Percentiles rank a stretch among this genome's conserved stretches.
Conservation (phyloP, 2,113 vertebrate species). For the Plestiodon gilberti region DNA sequence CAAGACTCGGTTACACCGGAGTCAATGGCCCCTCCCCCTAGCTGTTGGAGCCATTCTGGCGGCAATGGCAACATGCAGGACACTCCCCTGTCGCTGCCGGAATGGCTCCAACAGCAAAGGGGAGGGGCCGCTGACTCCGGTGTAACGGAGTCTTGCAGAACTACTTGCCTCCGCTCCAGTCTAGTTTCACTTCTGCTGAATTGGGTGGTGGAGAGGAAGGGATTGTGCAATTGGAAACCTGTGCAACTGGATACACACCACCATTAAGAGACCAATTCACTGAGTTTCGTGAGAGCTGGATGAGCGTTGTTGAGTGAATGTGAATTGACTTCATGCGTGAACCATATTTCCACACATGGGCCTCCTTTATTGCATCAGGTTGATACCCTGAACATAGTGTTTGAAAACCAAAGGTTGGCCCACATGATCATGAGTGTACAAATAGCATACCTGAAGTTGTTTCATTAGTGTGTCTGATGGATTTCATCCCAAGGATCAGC, state of each 20-base stretch:
- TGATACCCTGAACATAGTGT: not conserved
- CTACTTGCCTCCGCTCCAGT: too few relatives aligned
- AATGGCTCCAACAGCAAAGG: too few relatives aligned
- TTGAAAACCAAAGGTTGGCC: not conserved
- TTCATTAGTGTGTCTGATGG: not conserved
- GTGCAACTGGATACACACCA: not conserved
- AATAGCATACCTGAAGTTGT: not conserved
- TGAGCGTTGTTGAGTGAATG: not conserved
- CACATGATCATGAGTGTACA: not conserved
- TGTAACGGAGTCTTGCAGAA: too few relatives aligned
- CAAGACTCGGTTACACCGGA: too few relatives aligned
- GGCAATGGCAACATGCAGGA: too few relatives aligned
- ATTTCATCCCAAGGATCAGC: not conserved
- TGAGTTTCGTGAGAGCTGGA: not conserved
- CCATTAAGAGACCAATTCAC: not conserved
- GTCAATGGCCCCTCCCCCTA: too few relatives aligned
- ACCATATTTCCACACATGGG: not conserved
- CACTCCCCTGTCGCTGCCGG: too few relatives aligned
- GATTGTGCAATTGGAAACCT: not conserved
- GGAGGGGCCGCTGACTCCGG: too few relatives aligned
- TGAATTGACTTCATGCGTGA: not conserved
- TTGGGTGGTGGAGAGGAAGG: not conserved
- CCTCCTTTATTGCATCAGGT: not conserved
- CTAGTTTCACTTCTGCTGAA: too few relatives aligned
- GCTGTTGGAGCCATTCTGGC: too few relatives aligned